phyloP scores from a whole-genome alignment of 2,797 vertebrate species.

The Sebastes iracundus region DNA sequence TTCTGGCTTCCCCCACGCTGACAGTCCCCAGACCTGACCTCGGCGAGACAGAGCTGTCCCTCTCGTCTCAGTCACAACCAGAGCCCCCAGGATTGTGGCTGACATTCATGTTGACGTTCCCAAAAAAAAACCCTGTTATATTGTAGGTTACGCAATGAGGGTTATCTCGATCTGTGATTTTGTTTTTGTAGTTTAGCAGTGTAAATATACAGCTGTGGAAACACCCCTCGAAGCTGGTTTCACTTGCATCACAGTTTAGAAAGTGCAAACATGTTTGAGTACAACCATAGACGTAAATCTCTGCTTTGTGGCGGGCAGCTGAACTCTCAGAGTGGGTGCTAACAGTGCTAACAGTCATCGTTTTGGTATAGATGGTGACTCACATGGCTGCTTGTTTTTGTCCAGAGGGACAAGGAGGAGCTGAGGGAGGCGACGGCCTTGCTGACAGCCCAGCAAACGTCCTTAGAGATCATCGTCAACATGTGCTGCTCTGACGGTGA shows the following conservation, averaged over 20 bases:
- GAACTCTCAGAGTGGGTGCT: slow-evolving; percentile 24
- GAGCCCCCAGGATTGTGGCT: slow-evolving; percentile 23
- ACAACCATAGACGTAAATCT: not conserved
- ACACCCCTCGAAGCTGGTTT: not conserved
- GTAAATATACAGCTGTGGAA: not conserved
- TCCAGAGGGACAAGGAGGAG: slow-evolving; percentile 88
- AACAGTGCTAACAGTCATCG: slow-evolving; percentile 35
- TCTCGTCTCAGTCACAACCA: slow-evolving; percentile 40
- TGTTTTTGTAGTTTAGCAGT: not conserved
- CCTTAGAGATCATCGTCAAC: slow-evolving; percentile 97
- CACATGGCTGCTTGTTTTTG: slow-evolving; percentile 57
- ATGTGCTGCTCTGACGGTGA: slow-evolving; percentile 97
- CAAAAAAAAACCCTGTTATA: not conserved
- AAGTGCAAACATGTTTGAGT: not conserved
- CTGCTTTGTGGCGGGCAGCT: not conserved
- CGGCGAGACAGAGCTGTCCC: slow-evolving; percentile 60
- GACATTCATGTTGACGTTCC: slow-evolving; percentile 34
- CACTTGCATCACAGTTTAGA: not conserved
- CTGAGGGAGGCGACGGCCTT: slow-evolving; percentile 89
- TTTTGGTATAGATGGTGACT: slow-evolving; percentile 58
- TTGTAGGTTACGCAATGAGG: not conserved
- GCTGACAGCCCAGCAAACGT: slow-evolving; percentile 95
- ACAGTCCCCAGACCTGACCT: slow-evolving; percentile 46
- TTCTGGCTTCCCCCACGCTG: slow-evolving; percentile 21
- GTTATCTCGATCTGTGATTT: not conserved